These are phyloP conservation scores for Coilia nasus DNA, from an alignment of 2,797 vertebrate genomes.

Conservation along the genomic window DNA sequence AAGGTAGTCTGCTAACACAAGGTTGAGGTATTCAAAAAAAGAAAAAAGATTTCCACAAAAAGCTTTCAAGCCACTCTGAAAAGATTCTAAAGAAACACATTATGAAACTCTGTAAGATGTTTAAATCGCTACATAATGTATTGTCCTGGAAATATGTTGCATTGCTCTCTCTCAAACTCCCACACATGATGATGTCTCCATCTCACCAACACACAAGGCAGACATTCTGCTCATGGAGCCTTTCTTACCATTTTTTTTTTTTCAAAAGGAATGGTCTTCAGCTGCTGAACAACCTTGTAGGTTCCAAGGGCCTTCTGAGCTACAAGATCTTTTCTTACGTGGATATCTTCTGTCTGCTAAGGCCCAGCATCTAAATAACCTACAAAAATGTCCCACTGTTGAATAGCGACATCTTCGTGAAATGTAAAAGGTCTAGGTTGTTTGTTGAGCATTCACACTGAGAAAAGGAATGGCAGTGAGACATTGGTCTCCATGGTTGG, in stretches of 20 bases:
- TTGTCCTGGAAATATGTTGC: not conserved
- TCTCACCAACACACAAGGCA: not conserved
- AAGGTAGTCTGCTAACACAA: not conserved
- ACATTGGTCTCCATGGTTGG: not conserved
- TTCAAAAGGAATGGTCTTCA: not conserved
- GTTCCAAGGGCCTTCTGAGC: slow-evolving; percentile 34
- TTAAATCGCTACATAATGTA: not conserved
- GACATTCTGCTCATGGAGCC: not conserved
- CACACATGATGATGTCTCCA: not conserved
- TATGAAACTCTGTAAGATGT: not conserved
- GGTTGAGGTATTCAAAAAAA: not conserved
- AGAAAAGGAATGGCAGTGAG: not conserved
- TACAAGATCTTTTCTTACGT: slow-evolving; percentile 42
- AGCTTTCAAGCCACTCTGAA: not conserved
- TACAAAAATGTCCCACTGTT: not conserved
- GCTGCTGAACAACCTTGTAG: slow-evolving; percentile 37
- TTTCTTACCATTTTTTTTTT: not conserved
- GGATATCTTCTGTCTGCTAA: slow-evolving; percentile 14
- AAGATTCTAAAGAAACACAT: not conserved
- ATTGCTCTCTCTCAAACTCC: not conserved
- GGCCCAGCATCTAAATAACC: not conserved
- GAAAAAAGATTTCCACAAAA: not conserved
- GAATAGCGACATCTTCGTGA: not conserved
- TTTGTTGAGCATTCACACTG: not conserved
- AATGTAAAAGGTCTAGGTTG: not conserved